Percentiles rank a stretch among this genome's conserved stretches.
These are phyloP conservation scores for Gorilla gorilla DNA, from an alignment of 2,113 vertebrate species.

Conservation along the genomic window DNA sequence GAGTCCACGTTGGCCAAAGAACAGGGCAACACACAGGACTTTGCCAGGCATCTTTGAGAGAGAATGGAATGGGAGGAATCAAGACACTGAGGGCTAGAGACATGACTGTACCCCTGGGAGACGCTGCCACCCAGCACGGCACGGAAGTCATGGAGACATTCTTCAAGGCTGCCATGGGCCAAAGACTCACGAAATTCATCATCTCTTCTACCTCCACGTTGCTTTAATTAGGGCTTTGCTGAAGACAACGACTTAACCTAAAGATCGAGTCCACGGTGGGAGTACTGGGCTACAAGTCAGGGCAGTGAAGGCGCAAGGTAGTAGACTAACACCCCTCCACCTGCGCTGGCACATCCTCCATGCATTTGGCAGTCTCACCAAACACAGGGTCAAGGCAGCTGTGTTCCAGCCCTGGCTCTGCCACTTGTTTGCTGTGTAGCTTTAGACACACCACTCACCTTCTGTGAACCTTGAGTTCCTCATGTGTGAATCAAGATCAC, in stretches of 20 bases:
- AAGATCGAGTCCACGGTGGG: not conserved
- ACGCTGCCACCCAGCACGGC: not conserved
- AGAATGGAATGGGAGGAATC: rapidly evolving
- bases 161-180: not conserved
- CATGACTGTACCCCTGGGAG: not conserved
- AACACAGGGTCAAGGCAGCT: not conserved
- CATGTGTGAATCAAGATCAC: not conserved
- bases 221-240: not conserved
- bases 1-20: not conserved
- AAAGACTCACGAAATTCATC: not conserved
- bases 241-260: not conserved
- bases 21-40: not conserved
- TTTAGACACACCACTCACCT: not conserved
- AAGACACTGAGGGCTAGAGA: not conserved
- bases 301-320: not conserved
- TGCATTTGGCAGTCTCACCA: not conserved
- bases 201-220: not conserved
- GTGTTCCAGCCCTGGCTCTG: not conserved
- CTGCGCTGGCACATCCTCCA: not conserved
- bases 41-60: not conserved
- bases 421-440: not conserved
- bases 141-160: not conserved
- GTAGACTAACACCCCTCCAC: not conserved
- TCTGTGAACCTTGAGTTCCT: not conserved
- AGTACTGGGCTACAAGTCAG: not conserved